Evolutionary conservation across 1,140 invertebrate genomes (phyloP).

Genomic region (Dufourea novaeangliae): DNA sequence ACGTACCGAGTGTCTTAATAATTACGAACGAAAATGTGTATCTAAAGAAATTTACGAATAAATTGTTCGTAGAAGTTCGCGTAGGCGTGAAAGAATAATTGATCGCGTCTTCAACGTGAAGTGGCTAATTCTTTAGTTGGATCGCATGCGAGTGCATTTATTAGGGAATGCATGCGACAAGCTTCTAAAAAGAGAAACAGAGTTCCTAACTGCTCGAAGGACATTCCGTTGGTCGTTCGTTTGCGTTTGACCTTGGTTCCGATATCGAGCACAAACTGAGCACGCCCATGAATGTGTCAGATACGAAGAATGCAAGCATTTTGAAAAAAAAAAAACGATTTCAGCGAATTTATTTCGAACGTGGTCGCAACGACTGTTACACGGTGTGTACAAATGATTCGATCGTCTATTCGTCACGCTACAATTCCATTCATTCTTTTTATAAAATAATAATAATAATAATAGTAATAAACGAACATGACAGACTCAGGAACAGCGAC

Average conservation of each 20-base stretch:
- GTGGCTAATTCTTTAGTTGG: neutral
- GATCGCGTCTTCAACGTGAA: neutral
- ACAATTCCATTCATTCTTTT: neutral
- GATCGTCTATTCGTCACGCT: neutral
- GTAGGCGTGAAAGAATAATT: neutral
- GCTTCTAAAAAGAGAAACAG: conserved; percentile 12
- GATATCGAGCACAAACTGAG: neutral
- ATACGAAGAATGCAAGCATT: too few species aligned
- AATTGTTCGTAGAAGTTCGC: neutral
- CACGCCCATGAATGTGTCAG: neutral
- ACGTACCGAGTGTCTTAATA: neutral
- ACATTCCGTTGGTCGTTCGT: conserved; percentile 32
- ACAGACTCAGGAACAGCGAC: neutral
- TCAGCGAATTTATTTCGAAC: conserved; percentile 21
- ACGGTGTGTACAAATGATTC: neutral
- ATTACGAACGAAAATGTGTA: neutral
- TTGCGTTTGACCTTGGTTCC: neutral
- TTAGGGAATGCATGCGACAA: neutral
- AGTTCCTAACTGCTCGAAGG: conserved; percentile 57
- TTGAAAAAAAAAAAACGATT: neutral
- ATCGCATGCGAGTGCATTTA: neutral
- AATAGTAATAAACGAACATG: neutral
- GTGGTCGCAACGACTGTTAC: neutral
- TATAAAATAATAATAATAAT: too few species aligned
- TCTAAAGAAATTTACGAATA: neutral